Evolutionary conservation across 2,113 vertebrate genomes (phyloP).

Genomic region (Emydocephalus ijimae): DNA sequence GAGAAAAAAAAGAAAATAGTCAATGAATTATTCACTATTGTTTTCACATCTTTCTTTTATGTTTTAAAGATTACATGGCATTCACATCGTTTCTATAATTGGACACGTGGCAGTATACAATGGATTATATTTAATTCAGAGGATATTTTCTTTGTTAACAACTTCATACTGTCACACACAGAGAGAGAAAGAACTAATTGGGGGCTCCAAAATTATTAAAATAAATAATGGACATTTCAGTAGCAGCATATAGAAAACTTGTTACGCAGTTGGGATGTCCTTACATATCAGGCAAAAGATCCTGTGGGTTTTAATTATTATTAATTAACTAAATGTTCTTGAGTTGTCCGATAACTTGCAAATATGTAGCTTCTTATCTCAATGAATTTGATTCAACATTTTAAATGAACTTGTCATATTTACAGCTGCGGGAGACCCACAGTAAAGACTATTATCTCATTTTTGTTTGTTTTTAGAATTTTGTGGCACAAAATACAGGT

Average conservation of each 20-base stretch:
- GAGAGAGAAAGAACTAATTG: background rate
- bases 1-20: constrained; percentile 24
- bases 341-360: background rate
- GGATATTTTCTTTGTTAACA: constrained; percentile 30
- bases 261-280: background rate
- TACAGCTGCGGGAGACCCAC: background rate
- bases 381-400: background rate
- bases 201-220: background rate
- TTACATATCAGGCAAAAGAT: background rate
- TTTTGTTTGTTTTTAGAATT: background rate
- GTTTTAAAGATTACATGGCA: constrained; percentile 31
- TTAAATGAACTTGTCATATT: background rate
- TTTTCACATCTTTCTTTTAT: constrained; percentile 31
- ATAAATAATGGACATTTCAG: constrained; percentile 22
- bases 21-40: constrained; percentile 44
- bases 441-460: background rate
- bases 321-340: background rate
- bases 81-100: constrained; percentile 32
- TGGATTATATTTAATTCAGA: constrained; percentile 35
- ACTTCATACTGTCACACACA: background rate
- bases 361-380: background rate
- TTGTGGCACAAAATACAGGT: background rate
- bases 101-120: constrained; percentile 8
- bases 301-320: background rate
- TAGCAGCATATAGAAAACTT: background rate